These are phyloP conservation scores for Lapara coniferarum DNA, from an alignment of 2,888 invertebrate species.

Conservation along the genomic window DNA sequence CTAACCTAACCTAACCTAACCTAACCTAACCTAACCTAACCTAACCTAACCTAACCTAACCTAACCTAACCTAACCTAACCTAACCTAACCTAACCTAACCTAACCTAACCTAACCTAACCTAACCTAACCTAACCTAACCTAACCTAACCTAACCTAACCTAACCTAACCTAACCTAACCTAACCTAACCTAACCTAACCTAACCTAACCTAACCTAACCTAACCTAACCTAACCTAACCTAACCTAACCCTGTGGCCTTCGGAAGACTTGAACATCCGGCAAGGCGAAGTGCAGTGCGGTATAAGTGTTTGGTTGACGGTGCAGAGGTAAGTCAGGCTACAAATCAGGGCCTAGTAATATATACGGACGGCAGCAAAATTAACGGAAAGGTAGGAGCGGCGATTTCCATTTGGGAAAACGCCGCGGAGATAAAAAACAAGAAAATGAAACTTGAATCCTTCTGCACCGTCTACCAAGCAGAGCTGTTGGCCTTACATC, in stretches of 20 bases:
- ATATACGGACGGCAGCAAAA: too few species aligned
- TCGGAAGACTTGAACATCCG: not conserved
- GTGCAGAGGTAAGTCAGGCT: too few species aligned
- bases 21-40: constrained; percentile 34
- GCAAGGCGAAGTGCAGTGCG: too few species aligned
- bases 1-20: constrained; percentile 32
- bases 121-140: constrained; percentile 36
- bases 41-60: constrained; percentile 34
- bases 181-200: constrained; percentile 38
- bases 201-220: constrained; percentile 39
- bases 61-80: constrained; percentile 33
- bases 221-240: constrained; percentile 40
- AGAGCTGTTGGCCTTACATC: too few species aligned
- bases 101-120: constrained; percentile 36
- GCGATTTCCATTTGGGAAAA: too few species aligned
- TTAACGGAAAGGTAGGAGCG: too few species aligned
- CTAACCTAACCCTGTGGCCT: constrained; percentile 34
- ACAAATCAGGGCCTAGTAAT: too few species aligned
- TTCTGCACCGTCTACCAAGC: too few species aligned
- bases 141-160: constrained; percentile 39
- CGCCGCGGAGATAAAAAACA: too few species aligned
- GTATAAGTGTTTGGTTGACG: too few species aligned
- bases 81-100: constrained; percentile 37
- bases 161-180: constrained; percentile 39
- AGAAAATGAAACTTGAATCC: too few species aligned